Conservation (phyloP, 2,888 invertebrate species). For the Argyresthia goedartella region DNA sequence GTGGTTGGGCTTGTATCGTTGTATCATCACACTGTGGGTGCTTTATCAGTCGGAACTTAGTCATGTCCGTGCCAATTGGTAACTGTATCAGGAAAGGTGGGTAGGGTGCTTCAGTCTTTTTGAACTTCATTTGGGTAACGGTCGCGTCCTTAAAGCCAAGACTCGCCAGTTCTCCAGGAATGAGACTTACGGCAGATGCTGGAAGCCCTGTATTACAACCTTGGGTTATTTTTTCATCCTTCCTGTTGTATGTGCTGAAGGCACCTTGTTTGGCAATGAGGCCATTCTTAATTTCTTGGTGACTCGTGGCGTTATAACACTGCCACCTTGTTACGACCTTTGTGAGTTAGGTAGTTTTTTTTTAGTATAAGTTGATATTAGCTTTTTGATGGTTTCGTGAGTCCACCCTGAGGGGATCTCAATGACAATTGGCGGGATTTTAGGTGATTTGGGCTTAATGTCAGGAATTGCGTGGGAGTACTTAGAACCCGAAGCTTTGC, state of each 20-base stretch:
- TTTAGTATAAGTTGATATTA: too few relatives aligned
- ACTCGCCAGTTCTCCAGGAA: neutral
- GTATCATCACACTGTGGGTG: conserved; percentile 4
- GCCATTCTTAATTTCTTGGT: neutral
- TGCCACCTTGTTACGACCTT: too few relatives aligned
- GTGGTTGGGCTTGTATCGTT: too few relatives aligned
- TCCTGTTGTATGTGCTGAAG: neutral
- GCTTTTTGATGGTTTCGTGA: neutral
- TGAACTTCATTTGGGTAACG: neutral
- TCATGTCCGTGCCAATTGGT: neutral
- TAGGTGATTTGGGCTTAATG: neutral
- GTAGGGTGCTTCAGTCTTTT: neutral
- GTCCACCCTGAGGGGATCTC: neutral
- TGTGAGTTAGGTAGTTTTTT: too few relatives aligned
- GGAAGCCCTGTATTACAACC: neutral
- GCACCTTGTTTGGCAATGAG: neutral
- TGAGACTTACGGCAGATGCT: too few relatives aligned
- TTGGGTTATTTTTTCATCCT: neutral
- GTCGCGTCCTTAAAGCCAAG: neutral
- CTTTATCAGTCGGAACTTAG: conserved; percentile 6
- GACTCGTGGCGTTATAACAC: neutral
- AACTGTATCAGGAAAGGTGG: neutral
- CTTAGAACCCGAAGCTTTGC: too few relatives aligned
- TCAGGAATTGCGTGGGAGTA: too few relatives aligned
- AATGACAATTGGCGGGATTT: neutral